Evolutionary conservation across 2,113 vertebrate genomes (phyloP).

Genomic region (Haemorhous mexicanus): DNA sequence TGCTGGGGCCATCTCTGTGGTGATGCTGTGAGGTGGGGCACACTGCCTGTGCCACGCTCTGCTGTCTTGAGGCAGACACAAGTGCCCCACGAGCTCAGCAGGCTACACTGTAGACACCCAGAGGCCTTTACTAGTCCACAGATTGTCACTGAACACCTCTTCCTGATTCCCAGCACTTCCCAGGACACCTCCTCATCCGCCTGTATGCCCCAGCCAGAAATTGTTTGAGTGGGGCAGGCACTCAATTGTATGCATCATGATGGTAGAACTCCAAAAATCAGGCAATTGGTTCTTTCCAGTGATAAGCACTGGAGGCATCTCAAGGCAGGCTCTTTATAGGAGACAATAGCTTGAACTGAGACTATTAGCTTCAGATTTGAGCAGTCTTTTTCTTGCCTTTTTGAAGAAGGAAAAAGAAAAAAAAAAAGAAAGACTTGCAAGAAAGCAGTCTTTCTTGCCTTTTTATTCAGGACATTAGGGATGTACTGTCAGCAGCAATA

Average conservation of each 20-base stretch:
- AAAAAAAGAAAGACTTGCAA: background rate
- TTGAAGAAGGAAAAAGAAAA: background rate
- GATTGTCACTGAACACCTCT: background rate
- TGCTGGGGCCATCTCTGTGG: background rate
- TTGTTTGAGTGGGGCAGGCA: background rate
- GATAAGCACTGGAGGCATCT: background rate
- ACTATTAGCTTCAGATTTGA: background rate
- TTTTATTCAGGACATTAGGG: background rate
- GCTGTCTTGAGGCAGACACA: background rate
- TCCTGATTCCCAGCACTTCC: background rate
- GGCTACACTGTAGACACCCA: background rate
- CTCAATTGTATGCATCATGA: accelerated
- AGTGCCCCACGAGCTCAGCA: background rate
- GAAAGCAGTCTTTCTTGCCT: background rate
- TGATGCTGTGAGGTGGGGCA: background rate
- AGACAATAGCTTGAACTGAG: background rate
- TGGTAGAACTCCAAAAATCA: background rate
- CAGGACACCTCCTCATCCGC: background rate
- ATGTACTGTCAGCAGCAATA: background rate
- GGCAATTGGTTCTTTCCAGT: background rate
- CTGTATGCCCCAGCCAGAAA: background rate
- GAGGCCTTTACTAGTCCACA: background rate
- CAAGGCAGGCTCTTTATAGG: background rate
- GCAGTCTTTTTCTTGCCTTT: background rate
- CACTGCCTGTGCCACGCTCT: background rate